phyloP scores from a whole-genome alignment of 2,888 invertebrate genomes.

The Synanthedon vespiformis region DNA sequence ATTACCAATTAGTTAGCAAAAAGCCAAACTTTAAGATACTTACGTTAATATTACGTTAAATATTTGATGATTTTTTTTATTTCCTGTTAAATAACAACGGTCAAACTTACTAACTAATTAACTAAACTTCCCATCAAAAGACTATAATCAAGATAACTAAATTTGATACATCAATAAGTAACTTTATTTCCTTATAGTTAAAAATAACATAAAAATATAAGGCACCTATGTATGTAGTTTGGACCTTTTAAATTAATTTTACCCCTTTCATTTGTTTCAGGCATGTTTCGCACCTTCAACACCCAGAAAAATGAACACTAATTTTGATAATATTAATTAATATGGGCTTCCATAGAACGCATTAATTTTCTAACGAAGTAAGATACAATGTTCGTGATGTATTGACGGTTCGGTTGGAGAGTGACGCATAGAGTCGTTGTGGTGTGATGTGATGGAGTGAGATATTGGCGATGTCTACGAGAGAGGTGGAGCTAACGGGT shows the following conservation, averaged over 20 bases:
- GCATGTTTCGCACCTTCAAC: constrained; percentile 5
- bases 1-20: too few relatives aligned
- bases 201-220: too few relatives aligned
- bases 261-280: constrained; percentile 30
- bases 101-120: too few relatives aligned
- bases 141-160: too few relatives aligned
- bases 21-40: too few relatives aligned
- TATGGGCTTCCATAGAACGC: constrained; percentile 36
- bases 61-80: too few relatives aligned
- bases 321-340: constrained; percentile 38
- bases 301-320: constrained; percentile 18
- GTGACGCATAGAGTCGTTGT: constrained; percentile 18
- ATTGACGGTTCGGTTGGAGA: constrained; percentile 20
- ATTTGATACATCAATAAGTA: too few relatives aligned
- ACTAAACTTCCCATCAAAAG: too few relatives aligned
- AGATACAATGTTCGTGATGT: constrained; percentile 14
- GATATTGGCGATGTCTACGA: constrained; percentile 72
- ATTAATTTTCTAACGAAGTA: constrained; percentile 25
- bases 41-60: too few relatives aligned
- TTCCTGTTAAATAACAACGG: too few relatives aligned
- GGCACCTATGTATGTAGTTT: too few relatives aligned
- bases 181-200: too few relatives aligned
- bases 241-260: background rate
- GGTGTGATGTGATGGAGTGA: constrained; percentile 38
- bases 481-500: constrained; percentile 81